These are phyloP conservation scores for Melinaea marsaeus DNA, from an alignment of 2,888 invertebrate genomes.

Conservation along the genomic window DNA sequence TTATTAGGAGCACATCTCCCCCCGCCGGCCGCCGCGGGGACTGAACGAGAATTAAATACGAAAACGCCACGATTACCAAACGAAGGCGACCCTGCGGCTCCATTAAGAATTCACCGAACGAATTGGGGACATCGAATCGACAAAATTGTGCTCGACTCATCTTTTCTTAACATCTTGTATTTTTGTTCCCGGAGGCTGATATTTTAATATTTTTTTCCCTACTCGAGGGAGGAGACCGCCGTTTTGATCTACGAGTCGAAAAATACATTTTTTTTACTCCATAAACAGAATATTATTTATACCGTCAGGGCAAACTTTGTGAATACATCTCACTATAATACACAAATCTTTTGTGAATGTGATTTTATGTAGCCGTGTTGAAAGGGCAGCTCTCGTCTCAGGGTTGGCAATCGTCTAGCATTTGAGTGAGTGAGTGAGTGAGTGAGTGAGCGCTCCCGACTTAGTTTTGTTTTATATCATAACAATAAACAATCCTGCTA, in stretches of 20 bases:
- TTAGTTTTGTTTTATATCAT: conserved; percentile 1
- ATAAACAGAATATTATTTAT: conserved; percentile 53
- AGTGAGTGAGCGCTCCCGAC: background rate
- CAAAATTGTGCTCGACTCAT: conserved; percentile 71
- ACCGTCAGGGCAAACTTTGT: conserved; percentile 47
- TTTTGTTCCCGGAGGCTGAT: conserved; percentile 57
- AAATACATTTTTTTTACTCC: conserved; percentile 54
- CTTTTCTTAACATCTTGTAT: conserved; percentile 66
- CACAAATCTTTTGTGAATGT: conserved; percentile 57
- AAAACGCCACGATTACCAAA: conserved; percentile 61
- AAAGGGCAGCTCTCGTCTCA: conserved; percentile 39
- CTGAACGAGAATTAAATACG: conserved; percentile 66
- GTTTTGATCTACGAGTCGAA: conserved; percentile 66
- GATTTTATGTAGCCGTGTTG: conserved; percentile 39
- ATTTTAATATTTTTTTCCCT: conserved; percentile 62
- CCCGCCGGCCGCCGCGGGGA: conserved; percentile 25
- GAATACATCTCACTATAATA: conserved; percentile 56
- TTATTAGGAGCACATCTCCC: conserved; percentile 45
- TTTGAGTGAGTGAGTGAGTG: background rate
- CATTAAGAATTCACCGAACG: conserved; percentile 73
- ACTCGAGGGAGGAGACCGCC: conserved; percentile 56
- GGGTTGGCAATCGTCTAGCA: conserved; percentile 20
- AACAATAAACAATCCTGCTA: background rate
- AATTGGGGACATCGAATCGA: conserved; percentile 74
- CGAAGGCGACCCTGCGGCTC: conserved; percentile 56